Base-by-base conservation (phyloP, 2,797 vertebrate genomes). In the Ficedula albicollis region DNA sequence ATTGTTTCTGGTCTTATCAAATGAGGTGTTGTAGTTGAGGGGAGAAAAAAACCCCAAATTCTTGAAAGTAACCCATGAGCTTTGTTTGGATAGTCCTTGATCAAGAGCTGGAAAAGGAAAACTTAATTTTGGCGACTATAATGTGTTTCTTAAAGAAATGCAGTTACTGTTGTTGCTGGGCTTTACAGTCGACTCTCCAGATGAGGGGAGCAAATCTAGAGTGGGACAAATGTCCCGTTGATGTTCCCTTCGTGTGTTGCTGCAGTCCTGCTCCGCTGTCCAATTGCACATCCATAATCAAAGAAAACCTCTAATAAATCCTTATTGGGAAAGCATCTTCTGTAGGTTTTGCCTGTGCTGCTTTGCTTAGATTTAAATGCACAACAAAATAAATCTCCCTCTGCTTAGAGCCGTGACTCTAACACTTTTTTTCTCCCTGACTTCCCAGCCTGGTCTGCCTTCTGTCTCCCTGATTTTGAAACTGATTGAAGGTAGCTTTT, bases 1-100 rank as follows among this genome's bases (percentile, higher is more conserved):
- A 1, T 64, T 41, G 9, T 76, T 85, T 68, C 32, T 77, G 43
- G 12, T 58, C 20, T 73, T 69, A 38, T 0, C 17, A 32, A 56
- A 69, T 0, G 0, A 6, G 9, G 13, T 56, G 16, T 29, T 41
- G 22, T 41, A 22, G 48, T 20, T 54, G 49, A 6, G 21, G 20
- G 18, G 8, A 2, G 19, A 2, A 9, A 12, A 9, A 16, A 20
- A 0, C 0, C 11, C 7, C 6, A 12, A 43, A 17, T 29, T 39
- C 17, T 67, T 43, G 22, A 22, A 75, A 58, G n/a, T 48, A 7
- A 19, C 5, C 4, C 14, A 9, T 1, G 1, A 66, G 19, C 23
- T 51, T 86, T 58, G 18, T 67, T 81, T 23, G 51, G 11, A 9
- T 16, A 34, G 17, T 15, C 44, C 46, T 82, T 60, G 43, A 46